Evolutionary conservation across 2,797 vertebrate genomes (phyloP).

Genomic region (Echiichthys vipera): DNA sequence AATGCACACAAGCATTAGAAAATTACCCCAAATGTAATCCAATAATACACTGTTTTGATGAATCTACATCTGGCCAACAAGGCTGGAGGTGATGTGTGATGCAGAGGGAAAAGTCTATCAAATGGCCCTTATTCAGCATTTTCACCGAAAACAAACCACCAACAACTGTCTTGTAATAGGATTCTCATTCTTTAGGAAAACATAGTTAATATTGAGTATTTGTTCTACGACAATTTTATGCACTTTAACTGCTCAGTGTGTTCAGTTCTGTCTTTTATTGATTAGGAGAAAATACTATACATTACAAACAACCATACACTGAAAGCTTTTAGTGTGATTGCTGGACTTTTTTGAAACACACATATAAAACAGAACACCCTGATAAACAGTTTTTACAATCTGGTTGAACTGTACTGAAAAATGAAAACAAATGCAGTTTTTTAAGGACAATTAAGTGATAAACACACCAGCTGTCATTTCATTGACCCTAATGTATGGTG

Average conservation of each 20-base stretch:
- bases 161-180: conserved; percentile 1
- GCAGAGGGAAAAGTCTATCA: conserved; percentile 9
- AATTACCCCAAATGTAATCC: conserved; percentile 30
- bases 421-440: not conserved
- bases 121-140: not conserved
- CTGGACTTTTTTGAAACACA: not conserved
- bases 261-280: not conserved
- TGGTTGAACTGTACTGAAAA: conserved; percentile 1
- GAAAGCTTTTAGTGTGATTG: conserved; percentile 1
- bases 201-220: not conserved
- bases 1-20: not conserved
- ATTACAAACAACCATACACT: conserved; percentile 4
- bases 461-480: conserved; percentile 22
- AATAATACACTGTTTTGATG: conserved; percentile 47
- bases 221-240: not conserved
- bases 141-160: not conserved
- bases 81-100: conserved; percentile 32
- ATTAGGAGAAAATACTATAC: not conserved
- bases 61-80: conserved; percentile 30
- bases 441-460: not conserved
- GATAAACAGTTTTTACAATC: not conserved
- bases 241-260: not conserved
- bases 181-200: conserved; percentile 7
- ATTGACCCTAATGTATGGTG: not conserved
- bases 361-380: not conserved